These are phyloP conservation scores for Agrypnia vestita DNA, from an alignment of 1,140 invertebrate genomes.

Conservation along the genomic window DNA sequence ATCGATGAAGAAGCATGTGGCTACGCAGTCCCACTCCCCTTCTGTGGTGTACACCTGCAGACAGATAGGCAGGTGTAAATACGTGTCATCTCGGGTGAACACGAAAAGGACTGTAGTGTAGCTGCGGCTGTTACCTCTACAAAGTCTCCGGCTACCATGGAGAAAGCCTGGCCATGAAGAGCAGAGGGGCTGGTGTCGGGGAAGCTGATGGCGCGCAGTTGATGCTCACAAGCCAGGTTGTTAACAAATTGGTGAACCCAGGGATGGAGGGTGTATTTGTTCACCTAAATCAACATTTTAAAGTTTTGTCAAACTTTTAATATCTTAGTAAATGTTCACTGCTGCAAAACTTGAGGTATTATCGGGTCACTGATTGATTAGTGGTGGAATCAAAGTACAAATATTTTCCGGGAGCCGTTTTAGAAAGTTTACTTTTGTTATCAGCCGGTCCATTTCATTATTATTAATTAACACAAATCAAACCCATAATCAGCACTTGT, in stretches of 20 bases:
- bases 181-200: conserved; percentile 91
- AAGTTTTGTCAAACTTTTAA: too few species aligned
- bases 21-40: conserved; percentile 92
- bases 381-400: too few species aligned
- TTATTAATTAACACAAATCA: too few species aligned
- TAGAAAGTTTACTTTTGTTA: too few species aligned
- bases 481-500: too few species aligned
- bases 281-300: conserved; percentile 62
- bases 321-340: too few species aligned
- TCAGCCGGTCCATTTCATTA: too few species aligned
- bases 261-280: conserved; percentile 84
- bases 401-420: too few species aligned
- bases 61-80: background rate
- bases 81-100: background rate
- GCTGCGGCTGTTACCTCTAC: conserved; percentile 78
- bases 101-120: background rate
- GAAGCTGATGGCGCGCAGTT: conserved; percentile 85
- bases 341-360: too few species aligned
- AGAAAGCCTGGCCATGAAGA: conserved; percentile 83
- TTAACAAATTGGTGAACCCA: conserved; percentile 97
- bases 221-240: conserved; percentile 86
- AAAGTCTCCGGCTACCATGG: conserved; percentile 97
- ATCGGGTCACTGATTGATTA: too few species aligned
- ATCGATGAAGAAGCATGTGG: conserved; percentile 98
- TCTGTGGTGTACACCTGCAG: conserved; percentile 82